A percentile compares a stretch with the other conserved stretches of the same genome.
Conservation (phyloP, 2,797 vertebrate species). For the Glossophaga mutica region DNA sequence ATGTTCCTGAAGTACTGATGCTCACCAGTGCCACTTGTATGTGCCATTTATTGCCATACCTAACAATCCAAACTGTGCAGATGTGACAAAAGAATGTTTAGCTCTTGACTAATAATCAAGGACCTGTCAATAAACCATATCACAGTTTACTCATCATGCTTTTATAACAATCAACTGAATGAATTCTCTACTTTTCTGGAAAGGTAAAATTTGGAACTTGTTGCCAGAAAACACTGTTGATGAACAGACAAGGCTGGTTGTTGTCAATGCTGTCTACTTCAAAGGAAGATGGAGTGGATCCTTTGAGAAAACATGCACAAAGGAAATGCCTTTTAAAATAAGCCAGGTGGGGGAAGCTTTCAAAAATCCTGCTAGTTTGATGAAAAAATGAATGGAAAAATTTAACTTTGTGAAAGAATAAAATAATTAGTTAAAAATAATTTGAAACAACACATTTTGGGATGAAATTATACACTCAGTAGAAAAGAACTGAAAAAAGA, state of each 20-base stretch:
- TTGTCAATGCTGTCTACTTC: constrained; percentile 94
- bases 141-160: neutral
- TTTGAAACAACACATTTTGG: neutral
- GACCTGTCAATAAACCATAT: neutral
- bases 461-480: neutral
- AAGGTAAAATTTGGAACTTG: constrained; percentile 92
- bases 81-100: neutral
- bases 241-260: constrained; percentile 83
- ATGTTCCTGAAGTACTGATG: neutral
- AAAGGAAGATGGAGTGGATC: constrained; percentile 89
- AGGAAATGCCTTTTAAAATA: constrained; percentile 86
- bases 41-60: neutral
- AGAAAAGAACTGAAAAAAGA: neutral
- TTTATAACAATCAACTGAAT: neutral
- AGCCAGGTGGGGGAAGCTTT: constrained; percentile 80
- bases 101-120: neutral
- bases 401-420: neutral
- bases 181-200: neutral
- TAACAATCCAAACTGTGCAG: neutral
- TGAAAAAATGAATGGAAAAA: neutral
- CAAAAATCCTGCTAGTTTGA: neutral
- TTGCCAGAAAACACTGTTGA: constrained; percentile 81
- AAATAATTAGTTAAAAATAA: neutral
- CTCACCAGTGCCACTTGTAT: fast-evolving
- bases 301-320: constrained; percentile 81